A percentile compares a stretch with the other conserved stretches of the same genome.
Evolutionary conservation across 1,140 invertebrate species (phyloP).

Genomic region (Drosophila simulans): DNA sequence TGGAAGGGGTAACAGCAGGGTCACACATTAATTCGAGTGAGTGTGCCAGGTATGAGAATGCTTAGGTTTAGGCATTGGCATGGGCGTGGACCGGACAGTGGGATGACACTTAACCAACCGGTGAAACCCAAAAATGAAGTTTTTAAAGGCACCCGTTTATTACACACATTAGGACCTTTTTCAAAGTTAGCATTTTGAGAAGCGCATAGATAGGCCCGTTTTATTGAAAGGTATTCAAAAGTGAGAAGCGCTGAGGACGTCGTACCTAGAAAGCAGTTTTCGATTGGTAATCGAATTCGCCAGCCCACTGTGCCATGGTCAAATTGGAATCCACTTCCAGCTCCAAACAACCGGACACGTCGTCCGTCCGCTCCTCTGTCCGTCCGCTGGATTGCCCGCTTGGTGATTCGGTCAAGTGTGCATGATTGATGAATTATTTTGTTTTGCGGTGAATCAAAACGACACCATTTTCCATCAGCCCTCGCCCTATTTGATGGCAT

Average conservation of each 20-base stretch:
- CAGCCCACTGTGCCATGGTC: conserved; percentile 6
- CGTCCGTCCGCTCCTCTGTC: background rate
- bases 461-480: conserved; percentile 63
- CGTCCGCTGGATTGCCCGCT: conserved; percentile 9
- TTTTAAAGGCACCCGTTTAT: no score
- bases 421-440: conserved; percentile 83
- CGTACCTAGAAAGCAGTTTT: no score
- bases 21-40: conserved; percentile 14
- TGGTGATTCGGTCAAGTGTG: conserved; percentile 69
- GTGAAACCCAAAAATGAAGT: no score
- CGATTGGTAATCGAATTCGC: background rate
- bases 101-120: background rate
- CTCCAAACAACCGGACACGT: background rate
- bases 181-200: background rate
- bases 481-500: conserved; percentile 68
- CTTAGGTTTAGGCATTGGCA: conserved; percentile 4
- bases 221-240: background rate
- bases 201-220: background rate
- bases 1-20: conserved; percentile 25
- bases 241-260: background rate
- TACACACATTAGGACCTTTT: no score
- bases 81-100: conserved; percentile 19
- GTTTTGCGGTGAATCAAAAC: conserved; percentile 82
- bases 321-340: conserved; percentile 10
- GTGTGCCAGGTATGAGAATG: conserved; percentile 27